phyloP scores from a whole-genome alignment of 2,797 vertebrate genomes.

The Molossus molossus region DNA sequence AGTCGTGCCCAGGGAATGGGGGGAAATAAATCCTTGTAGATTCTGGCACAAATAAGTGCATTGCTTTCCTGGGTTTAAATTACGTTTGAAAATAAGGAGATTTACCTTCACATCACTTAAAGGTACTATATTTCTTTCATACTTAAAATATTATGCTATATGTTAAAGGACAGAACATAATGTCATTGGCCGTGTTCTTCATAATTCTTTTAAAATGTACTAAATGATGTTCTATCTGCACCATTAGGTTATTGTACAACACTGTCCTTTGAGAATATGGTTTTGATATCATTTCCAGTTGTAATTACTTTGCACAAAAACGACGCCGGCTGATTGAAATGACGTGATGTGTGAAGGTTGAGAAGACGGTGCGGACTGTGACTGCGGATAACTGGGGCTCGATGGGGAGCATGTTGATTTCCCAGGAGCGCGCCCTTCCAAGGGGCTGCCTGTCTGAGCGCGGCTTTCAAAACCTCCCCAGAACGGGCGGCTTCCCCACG shows the following conservation, averaged over 20 bases:
- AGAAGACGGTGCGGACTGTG: constrained; percentile 67
- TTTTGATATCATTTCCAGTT: constrained; percentile 82
- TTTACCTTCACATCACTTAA: constrained; percentile 8
- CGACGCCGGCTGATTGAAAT: constrained; percentile 77
- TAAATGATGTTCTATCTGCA: constrained; percentile 84
- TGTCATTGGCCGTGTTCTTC: constrained; percentile 82
- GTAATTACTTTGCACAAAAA: constrained; percentile 81
- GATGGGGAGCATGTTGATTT: constrained; percentile 35
- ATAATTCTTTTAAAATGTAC: constrained; percentile 83
- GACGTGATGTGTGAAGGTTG: constrained; percentile 87
- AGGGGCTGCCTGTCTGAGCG: not conserved
- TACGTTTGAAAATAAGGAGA: constrained; percentile 55
- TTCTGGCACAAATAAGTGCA: not conserved
- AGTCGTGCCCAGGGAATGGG: not conserved
- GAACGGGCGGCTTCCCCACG: constrained; percentile 25
- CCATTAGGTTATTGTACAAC: constrained; percentile 82
- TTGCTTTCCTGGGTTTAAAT: constrained; percentile 61
- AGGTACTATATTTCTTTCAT: not conserved
- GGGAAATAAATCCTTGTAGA: not conserved
- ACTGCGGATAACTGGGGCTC: constrained; percentile 70
- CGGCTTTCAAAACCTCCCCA: not conserved
- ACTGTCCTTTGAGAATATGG: constrained; percentile 84
- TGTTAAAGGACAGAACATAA: constrained; percentile 76
- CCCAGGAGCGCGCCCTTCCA: not conserved
- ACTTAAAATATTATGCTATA: constrained; percentile 55